A percentile compares a stretch with the other conserved stretches of the same genome.
phyloP scores from a whole-genome alignment of 1,140 invertebrate species.

The Neodiprion pinetum region DNA sequence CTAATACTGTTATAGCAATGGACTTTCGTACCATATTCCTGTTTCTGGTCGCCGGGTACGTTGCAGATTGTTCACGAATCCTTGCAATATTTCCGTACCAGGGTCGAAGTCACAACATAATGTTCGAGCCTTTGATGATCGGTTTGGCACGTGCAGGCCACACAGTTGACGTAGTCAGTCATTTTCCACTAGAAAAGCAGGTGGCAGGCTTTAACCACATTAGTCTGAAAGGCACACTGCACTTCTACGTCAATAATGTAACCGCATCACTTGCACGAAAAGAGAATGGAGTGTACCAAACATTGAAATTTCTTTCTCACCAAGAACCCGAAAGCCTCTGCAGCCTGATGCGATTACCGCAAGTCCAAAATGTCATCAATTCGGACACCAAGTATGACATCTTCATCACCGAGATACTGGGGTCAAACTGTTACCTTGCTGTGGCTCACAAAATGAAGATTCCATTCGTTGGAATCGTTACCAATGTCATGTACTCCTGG shows the following conservation, averaged over 20 bases:
- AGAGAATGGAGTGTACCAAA: neutral
- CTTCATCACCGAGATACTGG: neutral
- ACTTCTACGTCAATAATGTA: neutral
- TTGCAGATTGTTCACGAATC: constrained; percentile 43
- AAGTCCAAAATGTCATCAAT: neutral
- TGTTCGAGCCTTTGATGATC: constrained; percentile 55
- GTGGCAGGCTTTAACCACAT: constrained; percentile 47
- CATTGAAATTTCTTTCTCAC: neutral
- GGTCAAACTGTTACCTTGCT: neutral
- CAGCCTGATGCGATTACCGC: neutral
- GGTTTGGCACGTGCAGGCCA: constrained; percentile 60
- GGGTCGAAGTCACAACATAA: constrained; percentile 57
- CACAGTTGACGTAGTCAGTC: constrained; percentile 51
- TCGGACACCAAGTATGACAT: neutral
- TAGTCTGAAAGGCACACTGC: neutral
- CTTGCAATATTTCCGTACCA: constrained; percentile 58
- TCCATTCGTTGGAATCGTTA: neutral
- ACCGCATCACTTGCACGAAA: neutral
- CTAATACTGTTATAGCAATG: too few species aligned
- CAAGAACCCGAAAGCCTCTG: neutral
- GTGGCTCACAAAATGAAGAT: neutral
- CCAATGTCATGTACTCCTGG: neutral
- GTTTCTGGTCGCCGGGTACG: neutral
- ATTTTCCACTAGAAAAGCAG: constrained; percentile 40
- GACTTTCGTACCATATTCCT: neutral